Evolutionary conservation across 2,113 vertebrate species (phyloP), one percentile per base, ranked within the genome.

Genomic region (Callospermophilus lateralis): DNA sequence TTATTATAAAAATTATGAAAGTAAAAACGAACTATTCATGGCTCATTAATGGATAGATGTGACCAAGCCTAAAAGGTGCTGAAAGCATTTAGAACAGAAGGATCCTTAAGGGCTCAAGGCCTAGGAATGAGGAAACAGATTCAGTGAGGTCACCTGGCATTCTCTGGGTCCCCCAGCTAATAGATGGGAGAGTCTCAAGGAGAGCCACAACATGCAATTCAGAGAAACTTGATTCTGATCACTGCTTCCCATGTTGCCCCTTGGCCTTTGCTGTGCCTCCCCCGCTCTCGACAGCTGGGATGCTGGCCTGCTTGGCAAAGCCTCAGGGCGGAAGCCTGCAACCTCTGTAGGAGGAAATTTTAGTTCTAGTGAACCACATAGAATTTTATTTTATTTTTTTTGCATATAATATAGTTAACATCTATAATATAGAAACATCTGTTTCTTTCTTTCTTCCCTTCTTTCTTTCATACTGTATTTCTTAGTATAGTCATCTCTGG

Each of bases 1-100:
- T 84, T 84, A 26, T 83, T 76, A n/a, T 42, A 34, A 80, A 85
- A 79, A 78, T 77, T 37, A n/a, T 76, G 51, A 94, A 77, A 84
- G 28, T 45, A 63, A 78, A 65, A 68, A 17, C 42, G 12, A 93
- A 28, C 28, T 78, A 78, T 79, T 45, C 74, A 6, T 85, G 3
- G 12, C 10, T 77, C 42, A 15, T 68, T 89, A 78, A 48, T 37
- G 11, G 48, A 61, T 53, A 70, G 5, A 26, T 90, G 30, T 88
- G 20, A 32, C n/a, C 42, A 76, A 30, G 34, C 24, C 73, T n/a
- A 68, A 80, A 22, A 58, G 34, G 4, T 30, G 20, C 32, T 77
- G 17, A 73, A 88, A 91, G 37, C 9, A 53, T n/a, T 93, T 63
- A 84, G 78, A 83, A 65, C 39, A 45, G 10, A 79, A 86, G 51